Evolutionary conservation across 2,888 invertebrate species (phyloP), one percentile per base, ranked within the genome.

Genomic region (Lepidocyrtinus sp.): DNA sequence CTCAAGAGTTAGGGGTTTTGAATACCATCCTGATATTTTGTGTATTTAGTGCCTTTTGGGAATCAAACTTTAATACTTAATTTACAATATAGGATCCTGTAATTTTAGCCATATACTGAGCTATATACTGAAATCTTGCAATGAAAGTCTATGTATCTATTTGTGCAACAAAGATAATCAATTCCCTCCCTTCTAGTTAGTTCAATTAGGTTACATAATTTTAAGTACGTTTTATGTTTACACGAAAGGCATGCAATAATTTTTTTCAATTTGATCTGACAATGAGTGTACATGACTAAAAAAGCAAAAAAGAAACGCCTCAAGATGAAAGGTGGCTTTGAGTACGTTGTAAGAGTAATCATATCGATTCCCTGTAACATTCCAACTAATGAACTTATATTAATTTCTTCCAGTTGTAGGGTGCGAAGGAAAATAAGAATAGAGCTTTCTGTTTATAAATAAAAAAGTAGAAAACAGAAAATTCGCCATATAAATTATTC

Each of bases 1-100:
- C 62, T 87, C 46, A 86, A 84, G 70, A 83, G 68, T 27, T 82
- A 80, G 70, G 1, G 22, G 1, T 19, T 15, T 24, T 27, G 24
- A 12, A 69, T 22, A 21, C 17, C n/a, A 27, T 65, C 19, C 3
- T 27, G 15, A 50, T 22, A 68, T 36, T 45, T 7, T 45, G 17
- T n/a, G 55, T n/a, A 9, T 12, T 59, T n/a, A 50, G 59, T 59
- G 59, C 59, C 59, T 59, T 59, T 21, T 36, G 5, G 36, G 7
- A 36, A 55, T 15, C 55, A 12, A 36, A 5, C 5, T 36, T 12
- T 36, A 36, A 36, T 7, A 36, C 36, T 12, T 36, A 7, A 36
- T 36, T 36, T 5, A 36, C 36, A 12, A n/a, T n/a, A n/a, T n/a
- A n/a, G n/a, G n/a, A n/a, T n/a, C n/a, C n/a, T n/a, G n/a, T n/a